A percentile compares a stretch with the other conserved stretches of the same genome.
Evolutionary conservation across 2,797 vertebrate species (phyloP).

Genomic region (Anomalospiza imberbis): DNA sequence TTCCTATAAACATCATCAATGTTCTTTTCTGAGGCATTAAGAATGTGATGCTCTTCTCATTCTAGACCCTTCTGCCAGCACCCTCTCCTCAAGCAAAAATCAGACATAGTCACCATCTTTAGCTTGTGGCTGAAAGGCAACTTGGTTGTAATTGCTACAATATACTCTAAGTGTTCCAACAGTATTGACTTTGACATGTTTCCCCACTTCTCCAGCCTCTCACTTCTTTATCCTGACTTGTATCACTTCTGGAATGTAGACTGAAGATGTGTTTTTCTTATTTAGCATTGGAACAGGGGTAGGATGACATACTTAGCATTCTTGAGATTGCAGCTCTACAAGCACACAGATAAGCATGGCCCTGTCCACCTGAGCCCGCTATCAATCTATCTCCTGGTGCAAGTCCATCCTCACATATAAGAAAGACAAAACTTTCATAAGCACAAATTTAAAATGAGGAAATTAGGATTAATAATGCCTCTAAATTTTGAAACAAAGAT

Average conservation of each 20-base stretch:
- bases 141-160: not conserved
- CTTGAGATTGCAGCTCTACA: not conserved
- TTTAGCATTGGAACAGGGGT: not conserved
- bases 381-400: not conserved
- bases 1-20: not conserved
- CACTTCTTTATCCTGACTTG: not conserved
- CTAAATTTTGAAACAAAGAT: not conserved
- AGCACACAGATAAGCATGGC: not conserved
- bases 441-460: not conserved
- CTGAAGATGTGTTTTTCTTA: not conserved
- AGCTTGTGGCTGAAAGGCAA: not conserved
- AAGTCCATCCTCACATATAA: not conserved
- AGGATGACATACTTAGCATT: not conserved
- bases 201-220: not conserved
- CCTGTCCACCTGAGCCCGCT: not conserved
- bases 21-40: not conserved
- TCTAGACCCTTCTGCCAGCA: not conserved
- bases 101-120: not conserved
- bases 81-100: not conserved
- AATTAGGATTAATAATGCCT: not conserved
- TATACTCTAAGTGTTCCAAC: fast-evolving
- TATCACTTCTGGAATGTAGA: not conserved
- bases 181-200: not conserved
- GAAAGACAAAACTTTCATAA: not conserved
- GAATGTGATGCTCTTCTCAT: not conserved